Percentiles rank a stretch among this genome's conserved stretches.
phyloP scores from a whole-genome alignment of 2,797 vertebrate species.

The Gymnoscopelus braueri region DNA sequence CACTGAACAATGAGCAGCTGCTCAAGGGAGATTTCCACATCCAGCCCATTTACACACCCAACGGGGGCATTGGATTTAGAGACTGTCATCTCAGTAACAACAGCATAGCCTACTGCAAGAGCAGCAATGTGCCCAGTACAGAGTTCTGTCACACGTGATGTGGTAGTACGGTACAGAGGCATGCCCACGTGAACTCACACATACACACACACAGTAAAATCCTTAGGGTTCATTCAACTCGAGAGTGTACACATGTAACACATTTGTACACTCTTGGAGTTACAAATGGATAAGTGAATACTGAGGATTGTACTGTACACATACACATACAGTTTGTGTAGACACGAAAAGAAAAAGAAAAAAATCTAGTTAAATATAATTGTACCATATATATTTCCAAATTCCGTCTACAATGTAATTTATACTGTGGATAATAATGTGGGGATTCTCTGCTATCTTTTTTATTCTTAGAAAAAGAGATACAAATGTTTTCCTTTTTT shows the following conservation, averaged over 20 bases:
- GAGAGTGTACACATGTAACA: conserved; percentile 23
- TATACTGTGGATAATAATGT: conserved; percentile 99
- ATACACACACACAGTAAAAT: conserved; percentile 3
- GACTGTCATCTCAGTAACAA: conserved; percentile 98
- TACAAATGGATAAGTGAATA: no score
- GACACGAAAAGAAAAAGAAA: conserved; percentile 61
- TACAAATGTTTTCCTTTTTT: conserved; percentile 85
- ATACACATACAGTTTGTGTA: conserved; percentile 66
- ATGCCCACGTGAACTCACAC: conserved; percentile 7
- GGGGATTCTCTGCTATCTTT: conserved; percentile 96
- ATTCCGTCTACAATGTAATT: conserved; percentile 97
- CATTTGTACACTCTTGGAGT: conserved; percentile 38
- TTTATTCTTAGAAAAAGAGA: conserved; percentile 92
- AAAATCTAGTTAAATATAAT: conserved; percentile 81
- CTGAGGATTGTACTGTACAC: conserved; percentile 13
- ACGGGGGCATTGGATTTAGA: conserved; percentile 96
- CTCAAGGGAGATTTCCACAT: conserved; percentile 99
- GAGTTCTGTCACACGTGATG: conserved; percentile 98
- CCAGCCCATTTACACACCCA: conserved; percentile 98
- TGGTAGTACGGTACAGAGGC: conserved; percentile 50
- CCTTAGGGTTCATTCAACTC: no score
- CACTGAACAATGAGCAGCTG: conserved; percentile 99
- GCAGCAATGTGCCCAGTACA: conserved; percentile 95
- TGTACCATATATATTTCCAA: conserved; percentile 84
- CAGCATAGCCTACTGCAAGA: conserved; percentile 95